Evolutionary conservation across 2,888 invertebrate genomes (phyloP), one percentile per base, ranked within the genome.

Genomic region (Drosophila neotestacea): DNA sequence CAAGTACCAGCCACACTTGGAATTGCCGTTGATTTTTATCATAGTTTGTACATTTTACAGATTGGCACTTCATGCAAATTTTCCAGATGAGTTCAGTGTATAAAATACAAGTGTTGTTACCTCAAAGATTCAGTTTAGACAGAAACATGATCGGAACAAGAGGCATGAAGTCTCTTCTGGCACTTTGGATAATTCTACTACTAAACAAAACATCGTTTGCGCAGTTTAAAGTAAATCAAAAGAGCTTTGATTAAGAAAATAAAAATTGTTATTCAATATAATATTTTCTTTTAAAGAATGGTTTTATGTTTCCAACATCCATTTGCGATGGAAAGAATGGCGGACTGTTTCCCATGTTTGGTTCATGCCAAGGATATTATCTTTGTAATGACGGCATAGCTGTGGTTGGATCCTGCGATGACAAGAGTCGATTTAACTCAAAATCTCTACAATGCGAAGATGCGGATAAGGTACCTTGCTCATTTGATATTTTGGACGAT

Each of bases 311-410:
- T 34, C 78, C 80, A 48, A 69, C 85, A 1, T 32, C 80, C 0
- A 62, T 79, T 3, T 89, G 89, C 48, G 58, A 76, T 3, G 81
- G 81, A 4, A 84, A 84, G 54, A 70, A 90, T 65, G 89, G 85
- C 1, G 73, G 65, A 6, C 56, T 90, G 1, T 65, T 91, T n/a
- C 85, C 90, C 6, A 85, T 90, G 68, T 73, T 79, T 27, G 86
- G 84, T 10, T 84, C 79, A 4, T 91, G 91, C 47, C 67, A 62
- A 1, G 85, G 82, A 7, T 91, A 86, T 32, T 83, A 85, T 13
- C 69, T 90, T 5, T 91, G 91, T 34, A 70, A 81, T 4, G 61
- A 83, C 30, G 91, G 90, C 4, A 71, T 56, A 4, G 84, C 90
- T 16, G 62, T 85, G 11, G 76, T 81, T 6, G 78, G 85, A 28